Conservation (phyloP, 1,140 invertebrate genomes). For the Vanessa tameamea region DNA sequence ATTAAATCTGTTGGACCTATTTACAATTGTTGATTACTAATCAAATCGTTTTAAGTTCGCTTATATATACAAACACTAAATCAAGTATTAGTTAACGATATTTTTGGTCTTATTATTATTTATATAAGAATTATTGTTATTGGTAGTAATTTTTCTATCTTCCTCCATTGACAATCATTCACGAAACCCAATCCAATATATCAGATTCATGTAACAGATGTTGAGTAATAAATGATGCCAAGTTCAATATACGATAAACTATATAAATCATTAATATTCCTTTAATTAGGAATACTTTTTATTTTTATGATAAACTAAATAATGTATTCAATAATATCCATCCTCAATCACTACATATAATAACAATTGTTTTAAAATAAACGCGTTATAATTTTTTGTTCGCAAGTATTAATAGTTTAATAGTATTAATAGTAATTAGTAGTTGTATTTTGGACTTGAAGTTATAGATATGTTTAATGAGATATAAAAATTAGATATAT, state of each 20-base stretch:
- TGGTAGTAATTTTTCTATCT: slow-evolving; percentile 31
- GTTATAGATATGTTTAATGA: too few species aligned
- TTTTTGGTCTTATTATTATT: slow-evolving; percentile 7
- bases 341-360: too few species aligned
- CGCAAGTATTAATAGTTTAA: too few species aligned
- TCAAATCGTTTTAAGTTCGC: neutral
- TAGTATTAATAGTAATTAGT: too few species aligned
- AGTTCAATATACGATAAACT: neutral
- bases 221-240: slow-evolving; percentile 1
- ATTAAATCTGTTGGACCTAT: slow-evolving; percentile 54
- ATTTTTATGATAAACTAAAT: too few species aligned
- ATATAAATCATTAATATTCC: too few species aligned
- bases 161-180: slow-evolving; percentile 24
- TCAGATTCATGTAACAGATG: neutral
- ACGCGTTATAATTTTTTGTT: too few species aligned
- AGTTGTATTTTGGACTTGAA: too few species aligned
- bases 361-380: too few species aligned
- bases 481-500: too few species aligned
- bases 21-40: slow-evolving; percentile 33
- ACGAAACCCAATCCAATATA: slow-evolving; percentile 29
- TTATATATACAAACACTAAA: neutral
- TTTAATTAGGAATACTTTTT: too few species aligned
- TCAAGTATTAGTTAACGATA: neutral
- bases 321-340: too few species aligned
- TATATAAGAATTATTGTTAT: slow-evolving; percentile 23